These are phyloP conservation scores for Anguilla japonica DNA, from an alignment of 2,113 vertebrate genomes.

Conservation along the genomic window DNA sequence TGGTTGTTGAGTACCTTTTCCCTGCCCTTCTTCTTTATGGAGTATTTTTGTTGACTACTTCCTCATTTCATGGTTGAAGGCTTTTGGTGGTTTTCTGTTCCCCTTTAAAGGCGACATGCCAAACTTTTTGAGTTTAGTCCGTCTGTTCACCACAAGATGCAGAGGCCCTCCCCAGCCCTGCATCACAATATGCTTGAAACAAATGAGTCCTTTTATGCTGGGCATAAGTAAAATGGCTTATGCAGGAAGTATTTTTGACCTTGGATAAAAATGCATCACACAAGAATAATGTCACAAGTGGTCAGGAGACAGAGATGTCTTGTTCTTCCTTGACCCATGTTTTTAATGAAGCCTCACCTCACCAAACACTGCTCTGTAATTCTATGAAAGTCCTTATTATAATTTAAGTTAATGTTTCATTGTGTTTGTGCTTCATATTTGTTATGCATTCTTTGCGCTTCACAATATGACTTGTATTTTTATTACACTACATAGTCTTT, in stretches of 20 bases:
- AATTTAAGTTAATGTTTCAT: background rate
- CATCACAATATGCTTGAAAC: slow-evolving; percentile 31
- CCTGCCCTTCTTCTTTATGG: too few relatives aligned
- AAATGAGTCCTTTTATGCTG: slow-evolving; percentile 34
- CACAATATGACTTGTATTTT: background rate
- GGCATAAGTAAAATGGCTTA: slow-evolving; percentile 31
- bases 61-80: too few relatives aligned
- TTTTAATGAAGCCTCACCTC: slow-evolving; percentile 21
- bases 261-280: slow-evolving; percentile 33
- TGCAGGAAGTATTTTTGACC: slow-evolving; percentile 39
- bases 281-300: slow-evolving; percentile 45
- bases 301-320: slow-evolving; percentile 34
- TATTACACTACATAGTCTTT: background rate
- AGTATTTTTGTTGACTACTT: too few relatives aligned
- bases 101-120: too few relatives aligned
- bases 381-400: background rate
- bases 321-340: slow-evolving; percentile 14
- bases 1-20: too few relatives aligned
- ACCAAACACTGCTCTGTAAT: background rate
- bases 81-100: too few relatives aligned
- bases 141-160: too few relatives aligned
- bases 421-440: background rate
- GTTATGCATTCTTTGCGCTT: background rate
- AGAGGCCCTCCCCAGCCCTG: too few relatives aligned
- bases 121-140: too few relatives aligned